Evolutionary conservation across 1,140 invertebrate genomes (phyloP), one percentile per base, ranked within the genome.

Genomic region (Drosophila lacteicornis): DNA sequence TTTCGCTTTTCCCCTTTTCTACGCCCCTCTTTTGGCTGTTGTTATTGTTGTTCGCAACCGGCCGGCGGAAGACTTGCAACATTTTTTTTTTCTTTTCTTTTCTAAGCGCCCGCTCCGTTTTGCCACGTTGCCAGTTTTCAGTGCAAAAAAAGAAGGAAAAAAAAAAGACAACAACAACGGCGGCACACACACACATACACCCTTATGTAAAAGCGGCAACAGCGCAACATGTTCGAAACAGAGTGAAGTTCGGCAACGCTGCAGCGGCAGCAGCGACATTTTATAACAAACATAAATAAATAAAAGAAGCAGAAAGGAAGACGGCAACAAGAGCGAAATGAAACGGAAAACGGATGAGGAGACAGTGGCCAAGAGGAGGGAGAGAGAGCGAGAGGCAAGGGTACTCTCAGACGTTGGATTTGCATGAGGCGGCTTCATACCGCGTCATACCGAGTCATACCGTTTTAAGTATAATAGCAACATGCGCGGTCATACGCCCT

Each of bases 241-340:
- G 68, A 25, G 6, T 68, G 62, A 67, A 50, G 30, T 36, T 17
- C n/a, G 47, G 47, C 62, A 45, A 40, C 66, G 46, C 12, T 12
- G 36, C n/a, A 46, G 74, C 63, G 13, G 25, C 60, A 40, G 36
- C 67, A 49, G 75, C 66, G 43, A 81, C 80, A 78, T 76, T 82
- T 84, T 84, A 73, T 84, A 84, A 80, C 81, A 81, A 77, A 70
- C 40, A 70, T 84, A 77, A 80, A 77, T 80, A 84, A 84, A 84
- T 84, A 84, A 80, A 70, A 82, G 47, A 75, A 59, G 46, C 43
- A 49, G 22, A 57, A 40, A 49, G 5, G 17, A 43, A 57, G 17
- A 30, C 6, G 53, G 17, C 17, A 63, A 58, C 22, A 58, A 36
- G 27, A 59, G 55, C 58, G 57, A 77, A 73, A 74, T 67, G 56